Percentiles rank a stretch among this genome's conserved stretches.
phyloP scores from a whole-genome alignment of 2,797 vertebrate genomes.

The Clamator glandarius region DNA sequence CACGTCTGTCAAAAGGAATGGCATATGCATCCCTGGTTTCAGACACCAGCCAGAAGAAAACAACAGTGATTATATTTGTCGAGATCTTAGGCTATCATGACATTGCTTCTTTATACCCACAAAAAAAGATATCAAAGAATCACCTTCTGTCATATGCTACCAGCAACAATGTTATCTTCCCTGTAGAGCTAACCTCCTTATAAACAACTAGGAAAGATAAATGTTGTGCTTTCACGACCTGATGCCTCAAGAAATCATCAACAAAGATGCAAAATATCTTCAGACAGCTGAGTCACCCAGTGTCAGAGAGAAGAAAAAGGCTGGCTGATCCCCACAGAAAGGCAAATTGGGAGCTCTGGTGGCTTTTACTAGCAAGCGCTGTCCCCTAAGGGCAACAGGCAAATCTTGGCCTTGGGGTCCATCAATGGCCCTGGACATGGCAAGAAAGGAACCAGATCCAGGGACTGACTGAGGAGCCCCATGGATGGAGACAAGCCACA shows the following conservation, averaged over 20 bases:
- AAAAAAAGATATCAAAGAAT: neutral
- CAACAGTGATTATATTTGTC: neutral
- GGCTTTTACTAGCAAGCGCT: neutral
- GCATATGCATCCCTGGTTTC: neutral
- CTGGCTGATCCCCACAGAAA: neutral
- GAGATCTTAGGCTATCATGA: neutral
- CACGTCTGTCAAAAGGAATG: neutral
- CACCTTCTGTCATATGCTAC: neutral
- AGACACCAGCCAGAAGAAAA: neutral
- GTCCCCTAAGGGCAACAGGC: neutral
- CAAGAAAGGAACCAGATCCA: neutral
- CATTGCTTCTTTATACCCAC: neutral
- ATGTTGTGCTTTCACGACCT: neutral
- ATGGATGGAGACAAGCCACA: no score
- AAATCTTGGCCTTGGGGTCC: neutral
- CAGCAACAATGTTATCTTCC: neutral
- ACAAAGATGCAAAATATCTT: neutral
- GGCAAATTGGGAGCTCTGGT: neutral
- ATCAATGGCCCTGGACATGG: neutral
- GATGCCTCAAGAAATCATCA: neutral
- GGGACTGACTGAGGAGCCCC: no score
- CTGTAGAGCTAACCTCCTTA: neutral
- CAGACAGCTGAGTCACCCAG: rapidly evolving
- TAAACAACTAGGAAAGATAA: neutral
- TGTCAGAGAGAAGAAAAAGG: neutral